phyloP scores from a whole-genome alignment of 2,797 vertebrate species.

The Acipenser transmontanus region DNA sequence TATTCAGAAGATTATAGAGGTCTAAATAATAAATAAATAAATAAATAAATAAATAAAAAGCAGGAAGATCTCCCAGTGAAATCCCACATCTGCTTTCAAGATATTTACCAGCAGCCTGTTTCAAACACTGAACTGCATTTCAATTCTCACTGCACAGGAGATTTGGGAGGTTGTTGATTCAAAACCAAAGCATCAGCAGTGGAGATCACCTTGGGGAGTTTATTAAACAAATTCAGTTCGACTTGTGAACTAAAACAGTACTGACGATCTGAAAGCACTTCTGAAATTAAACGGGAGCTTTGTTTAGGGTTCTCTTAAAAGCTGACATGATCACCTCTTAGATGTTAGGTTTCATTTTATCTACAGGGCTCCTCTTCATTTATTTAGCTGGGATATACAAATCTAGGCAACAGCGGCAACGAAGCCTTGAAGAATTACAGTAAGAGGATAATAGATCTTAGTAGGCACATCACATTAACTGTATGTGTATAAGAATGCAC shows the following conservation, averaged over 20 bases:
- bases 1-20: not conserved
- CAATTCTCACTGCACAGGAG: slow-evolving; percentile 28
- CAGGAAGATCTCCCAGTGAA: not conserved
- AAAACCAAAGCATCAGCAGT: slow-evolving; percentile 18
- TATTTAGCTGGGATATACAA: slow-evolving; percentile 19
- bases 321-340: slow-evolving; percentile 29
- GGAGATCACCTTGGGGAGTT: slow-evolving; percentile 15
- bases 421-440: slow-evolving; percentile 18
- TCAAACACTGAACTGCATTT: slow-evolving; percentile 1
- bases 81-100: slow-evolving; percentile 38
- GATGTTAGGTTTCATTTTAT: slow-evolving; percentile 28
- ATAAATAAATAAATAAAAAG: not conserved
- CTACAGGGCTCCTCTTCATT: slow-evolving; percentile 7
- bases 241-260: slow-evolving; percentile 13
- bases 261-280: slow-evolving; percentile 19
- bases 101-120: slow-evolving; percentile 16
- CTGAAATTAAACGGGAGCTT: slow-evolving; percentile 15
- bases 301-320: slow-evolving; percentile 24
- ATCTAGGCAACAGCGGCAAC: not conserved
- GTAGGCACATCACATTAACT: too few relatives aligned
- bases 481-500: too few relatives aligned
- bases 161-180: not conserved
- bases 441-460: too few relatives aligned
- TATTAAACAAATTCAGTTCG: not conserved
- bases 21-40: not conserved